Conservation (phyloP, 2,888 invertebrate genomes). For the Leptinotarsa rubiginosa region DNA sequence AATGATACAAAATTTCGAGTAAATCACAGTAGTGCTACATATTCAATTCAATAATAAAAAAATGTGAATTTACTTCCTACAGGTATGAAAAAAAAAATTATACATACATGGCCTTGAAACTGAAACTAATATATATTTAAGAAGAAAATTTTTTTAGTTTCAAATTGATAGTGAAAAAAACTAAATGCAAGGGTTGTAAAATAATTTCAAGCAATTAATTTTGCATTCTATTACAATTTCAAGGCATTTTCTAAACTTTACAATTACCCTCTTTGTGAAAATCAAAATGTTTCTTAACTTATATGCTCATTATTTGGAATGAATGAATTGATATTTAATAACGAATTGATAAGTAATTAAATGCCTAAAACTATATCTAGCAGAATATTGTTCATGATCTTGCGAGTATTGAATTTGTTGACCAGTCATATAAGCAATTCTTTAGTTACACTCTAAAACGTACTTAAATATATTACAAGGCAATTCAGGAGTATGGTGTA, state of each 20-base stretch:
- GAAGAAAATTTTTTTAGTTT: no score
- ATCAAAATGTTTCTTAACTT: no score
- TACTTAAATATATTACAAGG: not conserved
- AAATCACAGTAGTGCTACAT: conserved; percentile 3
- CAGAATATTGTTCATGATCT: conserved; percentile 1
- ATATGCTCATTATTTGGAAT: not conserved
- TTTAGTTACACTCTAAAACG: not conserved
- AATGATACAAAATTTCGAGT: not conserved
- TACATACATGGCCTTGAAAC: not conserved
- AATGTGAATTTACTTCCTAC: not conserved
- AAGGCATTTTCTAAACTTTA: no score
- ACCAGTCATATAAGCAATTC: not conserved
- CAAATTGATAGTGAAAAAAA: no score
- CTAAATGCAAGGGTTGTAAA: no score
- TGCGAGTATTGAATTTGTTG: conserved; percentile 11
- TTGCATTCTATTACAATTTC: no score
- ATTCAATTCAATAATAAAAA: not conserved
- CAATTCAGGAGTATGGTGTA: not conserved
- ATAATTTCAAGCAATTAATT: no score
- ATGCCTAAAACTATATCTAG: not conserved
- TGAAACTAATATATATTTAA: no score
- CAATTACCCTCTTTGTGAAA: no score
- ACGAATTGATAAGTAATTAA: not conserved
- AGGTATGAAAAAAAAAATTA: not conserved
- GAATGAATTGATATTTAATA: not conserved